phyloP scores from a whole-genome alignment of 2,888 invertebrate genomes.

The Autographa gamma region DNA sequence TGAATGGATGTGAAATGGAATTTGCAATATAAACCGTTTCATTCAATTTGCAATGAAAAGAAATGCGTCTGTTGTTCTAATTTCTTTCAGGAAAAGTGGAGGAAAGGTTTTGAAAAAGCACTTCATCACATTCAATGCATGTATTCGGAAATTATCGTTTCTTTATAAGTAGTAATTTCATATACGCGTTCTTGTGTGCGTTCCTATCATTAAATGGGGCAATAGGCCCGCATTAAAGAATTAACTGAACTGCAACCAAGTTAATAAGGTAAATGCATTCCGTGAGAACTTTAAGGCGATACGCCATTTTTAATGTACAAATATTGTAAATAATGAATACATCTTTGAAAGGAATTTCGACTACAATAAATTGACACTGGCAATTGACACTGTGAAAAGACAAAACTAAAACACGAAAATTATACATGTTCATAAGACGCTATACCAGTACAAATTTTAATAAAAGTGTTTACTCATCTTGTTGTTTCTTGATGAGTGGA shows the following conservation, averaged over 20 bases:
- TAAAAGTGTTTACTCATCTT: no score
- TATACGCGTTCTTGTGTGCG: no score
- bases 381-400: no score
- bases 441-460: no score
- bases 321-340: slow-evolving; percentile 4
- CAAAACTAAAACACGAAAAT: no score
- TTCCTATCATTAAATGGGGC: no score
- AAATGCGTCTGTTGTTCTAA: background rate
- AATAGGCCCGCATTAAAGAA: background rate
- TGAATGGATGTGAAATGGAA: background rate
- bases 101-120: no score
- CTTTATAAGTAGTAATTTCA: background rate
- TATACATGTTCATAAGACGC: no score
- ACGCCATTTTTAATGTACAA: slow-evolving; percentile 37
- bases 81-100: background rate
- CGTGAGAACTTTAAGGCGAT: slow-evolving; percentile 46
- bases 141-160: background rate
- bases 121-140: no score
- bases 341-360: no score
- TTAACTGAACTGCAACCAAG: background rate
- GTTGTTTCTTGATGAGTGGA: no score
- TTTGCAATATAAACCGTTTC: background rate
- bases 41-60: background rate
- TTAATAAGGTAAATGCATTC: slow-evolving; percentile 40
- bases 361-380: no score